phyloP scores from a whole-genome alignment of 2,113 vertebrate species.

The Tursiops truncatus region DNA sequence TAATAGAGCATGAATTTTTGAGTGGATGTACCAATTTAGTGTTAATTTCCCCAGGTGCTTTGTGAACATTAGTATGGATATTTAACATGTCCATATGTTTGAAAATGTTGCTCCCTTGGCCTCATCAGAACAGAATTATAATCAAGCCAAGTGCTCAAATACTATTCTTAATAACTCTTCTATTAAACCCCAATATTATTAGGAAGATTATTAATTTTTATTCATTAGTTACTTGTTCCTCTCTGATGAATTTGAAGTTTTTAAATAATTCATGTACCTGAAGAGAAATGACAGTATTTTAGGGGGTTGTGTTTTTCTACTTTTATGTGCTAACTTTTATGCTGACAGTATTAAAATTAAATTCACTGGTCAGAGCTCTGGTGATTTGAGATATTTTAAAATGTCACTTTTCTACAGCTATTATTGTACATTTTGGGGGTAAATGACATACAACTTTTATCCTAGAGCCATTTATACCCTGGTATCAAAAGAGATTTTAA shows the following conservation, averaged over 20 bases:
- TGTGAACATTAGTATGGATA: neutral
- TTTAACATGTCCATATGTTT: neutral
- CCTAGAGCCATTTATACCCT: neutral
- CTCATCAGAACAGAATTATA: constrained; percentile 18
- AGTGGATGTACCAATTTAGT: neutral
- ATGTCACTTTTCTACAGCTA: neutral
- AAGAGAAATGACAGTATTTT: neutral
- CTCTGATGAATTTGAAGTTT: neutral
- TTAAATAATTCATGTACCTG: neutral
- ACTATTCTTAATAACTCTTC: neutral
- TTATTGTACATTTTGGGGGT: neutral
- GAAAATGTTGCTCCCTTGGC: neutral
- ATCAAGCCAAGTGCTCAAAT: neutral
- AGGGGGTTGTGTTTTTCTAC: neutral
- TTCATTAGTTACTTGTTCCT: neutral
- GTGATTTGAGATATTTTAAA: constrained; percentile 17
- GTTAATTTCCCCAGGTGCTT: neutral
- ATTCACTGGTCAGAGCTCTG: neutral
- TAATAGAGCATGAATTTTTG: neutral
- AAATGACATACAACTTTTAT: constrained; percentile 7
- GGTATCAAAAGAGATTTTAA: constrained; percentile 25
- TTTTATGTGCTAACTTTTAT: neutral
- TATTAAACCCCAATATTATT: neutral
- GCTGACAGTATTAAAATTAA: neutral
- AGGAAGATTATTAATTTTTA: constrained; percentile 9